Evolutionary conservation across 2,113 vertebrate species (phyloP), one percentile per base, ranked within the genome.

Genomic region (Hiodon alosoides): DNA sequence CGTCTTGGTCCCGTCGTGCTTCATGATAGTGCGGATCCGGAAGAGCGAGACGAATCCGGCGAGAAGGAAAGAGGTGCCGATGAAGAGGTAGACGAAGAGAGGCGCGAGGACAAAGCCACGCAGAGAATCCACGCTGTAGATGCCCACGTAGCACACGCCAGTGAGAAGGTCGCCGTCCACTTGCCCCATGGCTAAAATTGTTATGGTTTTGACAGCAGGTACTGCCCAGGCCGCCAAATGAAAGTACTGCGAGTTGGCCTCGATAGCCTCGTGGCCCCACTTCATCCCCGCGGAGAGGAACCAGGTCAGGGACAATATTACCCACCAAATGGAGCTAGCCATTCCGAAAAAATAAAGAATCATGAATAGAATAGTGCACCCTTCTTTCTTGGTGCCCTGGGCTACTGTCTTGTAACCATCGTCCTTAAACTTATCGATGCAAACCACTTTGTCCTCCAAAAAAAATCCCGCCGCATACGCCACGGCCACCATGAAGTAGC

Each of bases 281-380:
- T 96, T 96, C 94, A 95, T 94, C 71, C 94, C 94, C 0, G 96
- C 94, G 0, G 96, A 94, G 79, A 98, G 91, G 84, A 97, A 98
- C 96, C 96, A 98, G 16, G 93, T 93, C 76, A 98, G 92, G 0
- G 94, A 94, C 58, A 98, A 87, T 73, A 98, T 89, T 68, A 98
- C 94, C 96, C 96, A 97, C 96, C 96, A 98, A 82, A 95, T 92
- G 77, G 95, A 94, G 83, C 94, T 93, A 74, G 96, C 95, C 95
- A 96, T 96, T 77, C 94, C 88, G 0, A 98, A 98, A 81, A 97
- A 98, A 85, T 98, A 97, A 31, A 96, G 93, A 66, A 97, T 90
- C 92, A 95, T 93, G 89, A 98, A 98, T 66, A 98, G 92, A 59
- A 94, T 90, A 74, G 95, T 95, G 88, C 96, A 98, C 71, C 93